A percentile compares a stretch with the other conserved stretches of the same genome.
These are phyloP conservation scores for Bombus soroeensis DNA, from an alignment of 1,140 invertebrate species.

Conservation along the genomic window DNA sequence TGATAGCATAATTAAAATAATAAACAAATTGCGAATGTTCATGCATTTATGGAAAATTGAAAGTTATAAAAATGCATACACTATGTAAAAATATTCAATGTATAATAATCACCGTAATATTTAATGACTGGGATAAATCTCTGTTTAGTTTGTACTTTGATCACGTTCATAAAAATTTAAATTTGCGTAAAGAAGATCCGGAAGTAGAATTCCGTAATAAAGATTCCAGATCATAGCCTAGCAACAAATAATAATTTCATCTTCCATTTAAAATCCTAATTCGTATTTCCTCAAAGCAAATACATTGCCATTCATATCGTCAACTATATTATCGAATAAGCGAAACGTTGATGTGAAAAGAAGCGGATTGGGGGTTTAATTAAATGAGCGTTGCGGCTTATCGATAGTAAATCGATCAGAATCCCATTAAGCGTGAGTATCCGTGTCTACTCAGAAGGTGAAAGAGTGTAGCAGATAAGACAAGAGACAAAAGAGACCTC, in stretches of 20 bases:
- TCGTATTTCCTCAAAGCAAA: no score
- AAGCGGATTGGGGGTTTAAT: conserved; percentile 38
- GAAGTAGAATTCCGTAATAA: no score
- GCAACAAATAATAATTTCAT: neutral
- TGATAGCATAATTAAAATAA: no score
- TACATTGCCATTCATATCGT: no score
- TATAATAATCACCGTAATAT: no score
- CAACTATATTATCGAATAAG: neutral
- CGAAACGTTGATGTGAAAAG: neutral
- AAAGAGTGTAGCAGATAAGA: neutral
- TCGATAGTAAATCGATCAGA: conserved; percentile 28
- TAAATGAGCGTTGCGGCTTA: conserved; percentile 44
- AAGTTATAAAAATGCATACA: no score
- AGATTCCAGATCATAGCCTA: neutral
- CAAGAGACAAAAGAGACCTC: neutral
- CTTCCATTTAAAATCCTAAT: no score
- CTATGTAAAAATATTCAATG: no score
- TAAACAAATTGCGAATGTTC: no score
- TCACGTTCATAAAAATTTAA: neutral
- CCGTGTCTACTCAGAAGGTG: neutral
- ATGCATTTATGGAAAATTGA: no score
- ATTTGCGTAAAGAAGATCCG: neutral
- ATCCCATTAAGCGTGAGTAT: neutral
- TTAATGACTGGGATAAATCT: no score
- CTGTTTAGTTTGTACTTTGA: no score